Conservation (phyloP, 2,888 invertebrate genomes). For the Ryuthela nishihirai region DNA sequence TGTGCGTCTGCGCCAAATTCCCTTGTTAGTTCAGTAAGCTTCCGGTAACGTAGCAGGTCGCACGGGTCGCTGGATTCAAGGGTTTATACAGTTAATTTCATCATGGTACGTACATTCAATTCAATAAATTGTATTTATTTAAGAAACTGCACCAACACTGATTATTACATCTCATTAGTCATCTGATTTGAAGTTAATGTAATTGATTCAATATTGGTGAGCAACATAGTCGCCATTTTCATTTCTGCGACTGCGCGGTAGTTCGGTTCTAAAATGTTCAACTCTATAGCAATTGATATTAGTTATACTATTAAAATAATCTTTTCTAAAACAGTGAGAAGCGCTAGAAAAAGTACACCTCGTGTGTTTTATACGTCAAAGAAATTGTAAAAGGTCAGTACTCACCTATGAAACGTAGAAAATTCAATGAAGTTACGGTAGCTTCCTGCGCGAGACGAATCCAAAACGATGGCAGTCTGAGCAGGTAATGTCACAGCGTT, state of each 20-base stretch:
- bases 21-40: slow-evolving; percentile 20
- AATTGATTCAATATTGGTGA: no score
- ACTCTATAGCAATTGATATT: no score
- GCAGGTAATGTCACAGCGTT: slow-evolving; percentile 38
- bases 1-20: slow-evolving; percentile 38
- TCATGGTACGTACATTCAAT: no score
- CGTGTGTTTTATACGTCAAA: slow-evolving; percentile 3
- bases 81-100: no score
- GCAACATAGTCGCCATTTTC: slow-evolving; percentile 37
- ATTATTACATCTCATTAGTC: no score
- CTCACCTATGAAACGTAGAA: slow-evolving; percentile 24
- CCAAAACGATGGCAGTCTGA: slow-evolving; percentile 36
- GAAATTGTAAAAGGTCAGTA: slow-evolving; percentile 4
- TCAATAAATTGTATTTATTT: no score
- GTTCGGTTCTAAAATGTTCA: not conserved
- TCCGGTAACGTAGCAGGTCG: slow-evolving; percentile 8
- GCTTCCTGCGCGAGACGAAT: slow-evolving; percentile 34
- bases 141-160: no score
- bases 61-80: no score
- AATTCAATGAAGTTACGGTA: slow-evolving; percentile 27
- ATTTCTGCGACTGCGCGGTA: slow-evolving; percentile 40
- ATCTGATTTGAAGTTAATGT: no score
- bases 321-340: no score
- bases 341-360: no score
- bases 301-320: no score